Evolutionary conservation across 2,888 invertebrate species (phyloP), one percentile per base, ranked within the genome.

Genomic region (Spodoptera exigua): DNA sequence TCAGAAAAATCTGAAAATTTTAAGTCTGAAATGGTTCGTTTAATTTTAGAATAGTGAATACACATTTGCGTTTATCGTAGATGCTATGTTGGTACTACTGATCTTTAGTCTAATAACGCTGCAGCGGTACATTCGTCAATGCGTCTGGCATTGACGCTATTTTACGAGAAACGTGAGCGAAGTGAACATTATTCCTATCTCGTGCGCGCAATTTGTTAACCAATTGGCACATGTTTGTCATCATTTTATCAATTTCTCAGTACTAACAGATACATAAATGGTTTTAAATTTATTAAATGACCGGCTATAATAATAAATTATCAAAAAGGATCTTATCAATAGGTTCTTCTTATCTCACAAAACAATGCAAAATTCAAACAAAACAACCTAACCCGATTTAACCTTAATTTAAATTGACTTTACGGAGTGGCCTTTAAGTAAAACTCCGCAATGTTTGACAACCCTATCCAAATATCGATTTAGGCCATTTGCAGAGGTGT

Each of bases 381-480:
- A 45, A 34, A 32, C n/a, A 21, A 10, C 39, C 14, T 45, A 27
- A 14, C 37, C 18, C 35, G 2, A 7, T 4, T 3, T 27, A 67
- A 67, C 35, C 48, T 67, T 49, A 39, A 18, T 3, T 44, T 9
- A 51, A 61, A 14, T 49, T 61, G 7, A 2, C 32, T 49, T 51
- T 17, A 67, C 36, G 13, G 7, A 59, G 17, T 32, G 27, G 7
- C 1, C 14, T 1, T 43, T 46, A 34, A 34, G n/a, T 27, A 45
- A 35, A 2, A 21, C 36, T 32, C 45, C 39, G 11, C 35, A 41
- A 27, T 55, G 27, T 53, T 56, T 61, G 46, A 37, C 56, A 72
- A 54, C 66, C 64, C 68, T 67, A 57, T 55, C 34, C 67, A 59
- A 66, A 69, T 79, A 82, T 82, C 76, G 79, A 82, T 81, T 79